Conservation (phyloP, 1,140 invertebrate genomes). For the Brevipalpus yothersi region DNA sequence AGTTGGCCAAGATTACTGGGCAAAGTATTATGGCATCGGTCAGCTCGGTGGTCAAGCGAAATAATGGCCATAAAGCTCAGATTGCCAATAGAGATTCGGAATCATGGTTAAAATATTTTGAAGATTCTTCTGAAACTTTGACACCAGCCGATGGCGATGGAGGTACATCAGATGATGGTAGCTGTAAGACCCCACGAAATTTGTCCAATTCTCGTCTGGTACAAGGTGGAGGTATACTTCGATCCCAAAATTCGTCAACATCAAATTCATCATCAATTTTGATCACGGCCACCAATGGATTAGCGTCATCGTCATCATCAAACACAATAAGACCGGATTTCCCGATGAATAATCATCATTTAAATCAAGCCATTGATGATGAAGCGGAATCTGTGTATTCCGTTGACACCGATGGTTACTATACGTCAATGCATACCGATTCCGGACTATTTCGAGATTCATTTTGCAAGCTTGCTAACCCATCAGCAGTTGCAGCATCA, state of each 20-base stretch:
- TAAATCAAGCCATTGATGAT: constrained; percentile 35
- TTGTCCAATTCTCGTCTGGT: too few species aligned
- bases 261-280: not conserved
- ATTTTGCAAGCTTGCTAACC: too few species aligned
- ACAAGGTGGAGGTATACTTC: not conserved
- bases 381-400: constrained; percentile 80
- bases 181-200: too few species aligned
- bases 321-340: not conserved
- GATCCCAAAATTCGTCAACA: not conserved
- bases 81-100: constrained; percentile 6
- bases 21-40: too few species aligned
- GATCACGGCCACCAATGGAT: not conserved
- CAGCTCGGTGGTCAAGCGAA: not conserved
- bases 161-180: too few species aligned
- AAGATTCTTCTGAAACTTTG: not conserved
- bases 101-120: constrained; percentile 5
- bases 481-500: not conserved
- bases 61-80: not conserved
- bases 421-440: constrained; percentile 88
- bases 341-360: not conserved
- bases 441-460: constrained; percentile 32
- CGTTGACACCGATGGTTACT: constrained; percentile 87
- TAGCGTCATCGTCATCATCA: not conserved
- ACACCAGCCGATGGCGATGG: not conserved
- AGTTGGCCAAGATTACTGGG: not conserved